Base-by-base conservation (phyloP, 2,113 vertebrate genomes). In the Hylia prasina region DNA sequence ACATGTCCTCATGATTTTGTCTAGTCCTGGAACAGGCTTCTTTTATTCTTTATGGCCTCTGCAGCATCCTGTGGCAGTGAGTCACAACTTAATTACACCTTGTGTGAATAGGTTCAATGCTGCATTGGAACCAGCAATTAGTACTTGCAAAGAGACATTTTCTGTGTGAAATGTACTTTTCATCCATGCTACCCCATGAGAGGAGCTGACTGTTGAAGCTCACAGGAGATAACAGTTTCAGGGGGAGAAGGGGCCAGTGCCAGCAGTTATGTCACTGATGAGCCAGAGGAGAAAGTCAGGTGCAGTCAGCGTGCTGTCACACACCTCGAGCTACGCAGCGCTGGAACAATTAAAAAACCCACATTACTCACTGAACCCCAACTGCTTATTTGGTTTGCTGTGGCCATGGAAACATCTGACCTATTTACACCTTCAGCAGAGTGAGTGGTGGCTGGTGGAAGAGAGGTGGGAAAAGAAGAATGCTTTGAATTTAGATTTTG, bases 71-170 rank as follows among this genome's bases (percentile, higher is more conserved):
- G 71, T 93, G 75, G 75, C 82, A 87, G 63, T 97, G 95, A 97
- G 78, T 97, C 94, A 96, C 88, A 90, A 37, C 69, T 80, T 95
- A 95, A 95, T 95, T 95, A 83, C 90, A 96, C 68, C 79, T 93
- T 92, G 71, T 92, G 66, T 15, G 20, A 73, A 57, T 54, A 83
- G 85, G 93, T 95, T 96, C 90, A 92, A 5, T 75, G 79, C 64
- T 0, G 5, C 12, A 4, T 60, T 90, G 87, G 87, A 93, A 83
- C 66, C 18, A 4, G 75, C 90, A 96, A 90, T 97, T 96, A 94
- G 77, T 84, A 35, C 70, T 94, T 61, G 40, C 84, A 57, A 37
- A 87, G 72, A 93, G 93, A 80, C 8, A 2, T 88, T 95, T 94
- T 85, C 82, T 1, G 4, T 73, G 87, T 45, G 68, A 94, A 96